Base-by-base conservation (phyloP, 2,113 vertebrate species). In the Menidia beryllina region DNA sequence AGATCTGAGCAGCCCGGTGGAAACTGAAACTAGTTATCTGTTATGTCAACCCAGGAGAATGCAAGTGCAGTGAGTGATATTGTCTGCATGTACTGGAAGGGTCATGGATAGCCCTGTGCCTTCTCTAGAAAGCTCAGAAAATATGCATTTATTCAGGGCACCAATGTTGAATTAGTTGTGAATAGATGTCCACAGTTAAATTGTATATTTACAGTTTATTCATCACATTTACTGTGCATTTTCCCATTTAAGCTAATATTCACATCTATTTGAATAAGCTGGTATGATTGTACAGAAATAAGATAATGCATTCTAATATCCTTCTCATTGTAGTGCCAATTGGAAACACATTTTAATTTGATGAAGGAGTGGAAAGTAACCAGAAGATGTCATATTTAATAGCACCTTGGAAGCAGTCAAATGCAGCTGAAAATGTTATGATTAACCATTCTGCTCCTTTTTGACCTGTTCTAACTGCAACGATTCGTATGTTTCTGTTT, bases 1-100 rank as follows among this genome's bases (percentile, higher is more conserved):
- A 80, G 80, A 88, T 88, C 76, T 71, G 84, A 89, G 69, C 66
- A 77, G 79, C 69, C 52, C 57, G 14, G 24, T 69, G 81, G 78
- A 88, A 89, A 86, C 79, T 56, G 47, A 62, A 85, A 82, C 77
- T 79, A 21, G 70, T 80, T 79, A 89, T 84, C 79, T 54, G 76
- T 86, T 85, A 80, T 75, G 34, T 79, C 26, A 27, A 70, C 61
- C 75, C 67, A 68, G 78, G 72, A 71, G 72, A 56, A 83, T 73
- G 66, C 25, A 53, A 36, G 68, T 57, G 36, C 27, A 30, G 36
- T 47, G 63, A 69, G 47, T 30, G 62, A 56, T 69, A 57, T 50
- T 62, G 67, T 75, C 64, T 59, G 64, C 54, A 68, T 71, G 64
- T 70, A 74, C 27, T 26, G 3, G 26, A 12, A 6, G 39, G 9